Base-by-base conservation (phyloP, 2,888 invertebrate genomes). In the Harpalus rubripes region DNA sequence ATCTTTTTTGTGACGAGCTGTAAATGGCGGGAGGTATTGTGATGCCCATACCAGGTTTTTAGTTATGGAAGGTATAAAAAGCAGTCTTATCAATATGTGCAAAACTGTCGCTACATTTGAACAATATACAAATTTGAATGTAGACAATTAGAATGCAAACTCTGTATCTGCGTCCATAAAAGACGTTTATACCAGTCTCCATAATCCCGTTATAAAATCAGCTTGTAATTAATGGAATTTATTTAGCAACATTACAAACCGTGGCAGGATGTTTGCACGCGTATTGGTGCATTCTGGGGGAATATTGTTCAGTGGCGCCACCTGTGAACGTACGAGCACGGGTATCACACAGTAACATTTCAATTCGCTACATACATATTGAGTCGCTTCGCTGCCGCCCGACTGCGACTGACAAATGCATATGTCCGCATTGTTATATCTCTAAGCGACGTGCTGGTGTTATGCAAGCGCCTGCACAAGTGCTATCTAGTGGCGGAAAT, bases 291-390 rank as follows among this genome's bases (percentile, higher is more conserved):
- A 78, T 78, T 58, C 81, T 68, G 10, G 81, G 52, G 68, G 82
- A 58, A 82, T 82, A 82, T 82, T 82, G 59, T 74, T 56, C 74
- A 56, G 58, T 82, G 74, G 82, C 74, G 58, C 82, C 82, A 82
- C 82, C 82, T 82, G 82, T 74, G 82, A 82, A 82, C 59, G 82
- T 68, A 68, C 65, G 32, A 32, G 32, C 5, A 32, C 32, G 0
- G 5, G 32, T 32, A 32, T 5, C 32, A 32, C 32, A 52, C 68
- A 12, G 81, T 81, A 52, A 81, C 81, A 81, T 81, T 81, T 81
- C 81, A 81, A 81, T 81, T 81, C 81, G 81, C 81, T 81, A 81
- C 81, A 81, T 81, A 81, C 81, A 81, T 81, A 81, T 81, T 81
- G 81, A 63, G 68, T 81, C 63, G 44, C 32, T 32, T 81, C 63